Percentiles rank a stretch among this genome's conserved stretches.
Conservation (phyloP, 2,888 invertebrate species). For the Orchestes rusci region DNA sequence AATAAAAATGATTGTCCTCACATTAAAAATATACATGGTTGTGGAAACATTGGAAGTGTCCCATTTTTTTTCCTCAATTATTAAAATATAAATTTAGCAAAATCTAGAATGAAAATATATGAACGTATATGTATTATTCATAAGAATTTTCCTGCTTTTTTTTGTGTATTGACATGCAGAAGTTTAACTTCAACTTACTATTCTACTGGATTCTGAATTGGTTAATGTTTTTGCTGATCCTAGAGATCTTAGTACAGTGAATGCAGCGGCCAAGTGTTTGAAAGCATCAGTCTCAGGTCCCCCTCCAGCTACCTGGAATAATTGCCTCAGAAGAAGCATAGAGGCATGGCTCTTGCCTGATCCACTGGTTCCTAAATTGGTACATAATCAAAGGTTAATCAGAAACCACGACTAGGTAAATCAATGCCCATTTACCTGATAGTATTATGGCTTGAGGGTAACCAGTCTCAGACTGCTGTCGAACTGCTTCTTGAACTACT, state of each 20-base stretch:
- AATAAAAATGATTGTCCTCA: too few species aligned
- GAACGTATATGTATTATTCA: too few species aligned
- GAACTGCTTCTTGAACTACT: slow-evolving; percentile 85
- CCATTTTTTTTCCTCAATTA: too few species aligned
- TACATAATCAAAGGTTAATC: slow-evolving; percentile 7
- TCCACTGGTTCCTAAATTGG: slow-evolving; percentile 72
- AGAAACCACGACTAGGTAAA: too few species aligned
- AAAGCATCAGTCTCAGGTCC: slow-evolving; percentile 94
- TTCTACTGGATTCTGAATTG: slow-evolving; percentile 89
- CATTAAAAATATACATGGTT: too few species aligned
- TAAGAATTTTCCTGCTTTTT: too few species aligned
- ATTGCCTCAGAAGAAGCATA: slow-evolving; percentile 80
- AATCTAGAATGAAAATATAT: too few species aligned
- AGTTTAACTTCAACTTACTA: slow-evolving; percentile 51
- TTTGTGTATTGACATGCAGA: neutral
- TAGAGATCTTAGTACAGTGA: slow-evolving; percentile 86
- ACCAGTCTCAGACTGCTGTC: slow-evolving; percentile 90
- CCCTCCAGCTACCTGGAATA: slow-evolving; percentile 91
- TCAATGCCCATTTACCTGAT: slow-evolving; percentile 57
- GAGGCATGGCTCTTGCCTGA: slow-evolving; percentile 92
- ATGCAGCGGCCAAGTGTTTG: slow-evolving; percentile 91
- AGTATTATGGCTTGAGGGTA: slow-evolving; percentile 93
- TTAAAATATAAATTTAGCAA: too few species aligned
- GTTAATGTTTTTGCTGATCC: slow-evolving; percentile 86
- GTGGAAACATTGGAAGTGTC: too few species aligned